These are phyloP conservation scores for Promerops cafer DNA, from an alignment of 2,113 vertebrate genomes.

Conservation along the genomic window DNA sequence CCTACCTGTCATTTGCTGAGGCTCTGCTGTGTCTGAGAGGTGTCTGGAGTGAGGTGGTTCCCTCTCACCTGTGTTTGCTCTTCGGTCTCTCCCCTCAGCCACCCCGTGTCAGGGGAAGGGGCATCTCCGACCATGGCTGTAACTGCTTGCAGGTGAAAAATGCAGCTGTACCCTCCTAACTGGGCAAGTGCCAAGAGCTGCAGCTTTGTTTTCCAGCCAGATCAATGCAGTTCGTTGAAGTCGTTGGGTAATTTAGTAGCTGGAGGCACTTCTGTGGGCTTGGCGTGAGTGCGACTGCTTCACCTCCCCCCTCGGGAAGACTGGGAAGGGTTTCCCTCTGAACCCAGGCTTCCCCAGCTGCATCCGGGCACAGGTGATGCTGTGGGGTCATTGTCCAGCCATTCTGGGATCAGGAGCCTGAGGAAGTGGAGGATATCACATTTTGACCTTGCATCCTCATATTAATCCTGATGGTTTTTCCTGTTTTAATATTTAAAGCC, in stretches of 20 bases:
- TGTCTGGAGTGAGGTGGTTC: not conserved
- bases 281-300: not conserved
- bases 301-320: not conserved
- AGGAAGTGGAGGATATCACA: not conserved
- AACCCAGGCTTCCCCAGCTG: not conserved
- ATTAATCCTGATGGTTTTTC: not conserved
- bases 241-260: not conserved
- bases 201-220: not conserved
- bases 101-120: accelerated
- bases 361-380: not conserved
- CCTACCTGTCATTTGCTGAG: not conserved
- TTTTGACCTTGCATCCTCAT: not conserved
- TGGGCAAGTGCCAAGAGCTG: not conserved
- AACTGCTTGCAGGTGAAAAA: not conserved
- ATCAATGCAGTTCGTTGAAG: not conserved
- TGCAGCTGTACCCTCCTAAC: not conserved
- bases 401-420: not conserved
- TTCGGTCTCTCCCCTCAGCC: not conserved
- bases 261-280: not conserved
- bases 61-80: not conserved
- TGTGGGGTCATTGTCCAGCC: not conserved
- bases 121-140: not conserved
- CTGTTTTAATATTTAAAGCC: constrained; percentile 5
- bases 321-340: not conserved
- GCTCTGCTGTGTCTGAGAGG: not conserved